Evolutionary conservation across 2,113 vertebrate genomes (phyloP), one percentile per base, ranked within the genome.

Genomic region (Oncorhynchus tshawytscha): DNA sequence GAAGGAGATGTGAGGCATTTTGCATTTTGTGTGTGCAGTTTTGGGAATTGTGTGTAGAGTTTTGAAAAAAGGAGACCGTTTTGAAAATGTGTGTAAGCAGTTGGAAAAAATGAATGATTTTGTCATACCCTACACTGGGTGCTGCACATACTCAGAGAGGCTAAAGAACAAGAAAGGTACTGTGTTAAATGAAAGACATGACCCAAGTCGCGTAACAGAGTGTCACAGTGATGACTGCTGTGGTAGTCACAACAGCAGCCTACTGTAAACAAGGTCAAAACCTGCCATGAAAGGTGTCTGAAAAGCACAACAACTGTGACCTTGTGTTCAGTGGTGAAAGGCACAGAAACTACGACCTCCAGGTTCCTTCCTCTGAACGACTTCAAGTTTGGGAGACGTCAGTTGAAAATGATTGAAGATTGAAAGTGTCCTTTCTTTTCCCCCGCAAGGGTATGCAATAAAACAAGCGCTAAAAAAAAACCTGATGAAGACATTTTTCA

Each of bases 181-280:
- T 45, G 39, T 45, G 39, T 45, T 45, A 45, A 45, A 45, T 45
- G 8, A 45, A 45, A 45, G 39, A 5, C 20, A 45, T 24, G n/a
- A 20, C 5, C 27, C 22, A 51, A 49, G 20, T 12, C 68, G 49
- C 68, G 22, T 4, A 48, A 24, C 39, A 70, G 49, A 22, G n/a
- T 48, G 5, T 5, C 69, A 70, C 69, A 27, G 45, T 49, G 24
- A 29, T 27, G 25, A 49, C 29, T 27, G 57, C 66, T 57, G 68
- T n/a, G 16, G 60, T 9, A 13, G 59, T 29, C 57, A 48, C 8
- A 64, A 70, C 20, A n/a, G 29, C 12, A 31, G 25, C 57, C 69
- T 4, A n/a, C 16, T 45, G 24, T 51, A 71, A 77, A 64, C 69
- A 65, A 77, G 76, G 76, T 77, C 25, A 71, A 66, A 62, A 27